Evolutionary conservation across 2,888 invertebrate species (phyloP).

Genomic region (Quadroppia sp.): DNA sequence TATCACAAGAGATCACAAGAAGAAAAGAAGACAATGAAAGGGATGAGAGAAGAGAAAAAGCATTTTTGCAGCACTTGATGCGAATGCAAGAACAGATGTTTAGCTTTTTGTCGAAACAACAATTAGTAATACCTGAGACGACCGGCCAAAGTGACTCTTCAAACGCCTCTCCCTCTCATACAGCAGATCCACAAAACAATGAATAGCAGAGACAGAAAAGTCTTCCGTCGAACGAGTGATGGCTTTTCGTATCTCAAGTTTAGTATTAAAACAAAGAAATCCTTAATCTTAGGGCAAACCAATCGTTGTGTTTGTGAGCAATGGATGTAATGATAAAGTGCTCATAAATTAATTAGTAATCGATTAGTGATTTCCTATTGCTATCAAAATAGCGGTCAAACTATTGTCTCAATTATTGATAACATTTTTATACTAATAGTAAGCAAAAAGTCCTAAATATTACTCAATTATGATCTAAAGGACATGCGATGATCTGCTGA

Average conservation of each 20-base stretch:
- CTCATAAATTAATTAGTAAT: conserved; percentile 4
- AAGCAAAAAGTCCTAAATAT: not conserved
- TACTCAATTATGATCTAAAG: conserved; percentile 11
- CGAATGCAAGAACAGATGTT: conserved; percentile 44
- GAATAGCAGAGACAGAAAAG: not conserved
- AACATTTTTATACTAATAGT: not conserved
- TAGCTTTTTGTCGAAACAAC: conserved; percentile 37
- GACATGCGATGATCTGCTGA: conserved; percentile 25
- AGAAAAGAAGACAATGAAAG: conserved; percentile 44
- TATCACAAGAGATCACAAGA: conserved; percentile 39
- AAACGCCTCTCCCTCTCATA: conserved; percentile 8
- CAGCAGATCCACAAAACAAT: conserved; percentile 20
- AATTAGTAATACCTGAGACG: no score
- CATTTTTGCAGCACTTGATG: conserved; percentile 40
- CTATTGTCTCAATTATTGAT: not conserved
- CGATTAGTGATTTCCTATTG: no score
- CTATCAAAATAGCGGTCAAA: conserved; percentile 1
- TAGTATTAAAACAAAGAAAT: conserved; percentile 15
- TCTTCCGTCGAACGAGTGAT: not conserved
- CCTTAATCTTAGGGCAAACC: not conserved
- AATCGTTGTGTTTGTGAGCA: not conserved
- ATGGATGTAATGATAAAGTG: not conserved
- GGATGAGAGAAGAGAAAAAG: conserved; percentile 43
- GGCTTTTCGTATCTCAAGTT: not conserved
- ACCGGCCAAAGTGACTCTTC: no score